Conservation (phyloP, 2,797 vertebrate species). For the Anableps anableps region DNA sequence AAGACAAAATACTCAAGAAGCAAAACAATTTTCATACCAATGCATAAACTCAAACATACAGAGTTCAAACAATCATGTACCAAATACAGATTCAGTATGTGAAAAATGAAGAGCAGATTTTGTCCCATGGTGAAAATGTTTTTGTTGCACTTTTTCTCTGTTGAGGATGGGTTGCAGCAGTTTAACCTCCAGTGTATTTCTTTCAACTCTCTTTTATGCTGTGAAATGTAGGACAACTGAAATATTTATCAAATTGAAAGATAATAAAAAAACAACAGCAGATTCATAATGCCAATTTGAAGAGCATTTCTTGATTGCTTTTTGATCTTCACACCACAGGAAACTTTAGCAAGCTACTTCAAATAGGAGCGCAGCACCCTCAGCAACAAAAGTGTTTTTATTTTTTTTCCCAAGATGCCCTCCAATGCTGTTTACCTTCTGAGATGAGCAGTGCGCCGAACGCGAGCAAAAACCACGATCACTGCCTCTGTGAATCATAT, state of each 20-base stretch:
- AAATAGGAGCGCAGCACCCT: conserved; percentile 5
- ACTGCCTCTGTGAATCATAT: conserved; percentile 39
- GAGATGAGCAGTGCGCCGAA: not conserved
- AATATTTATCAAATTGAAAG: conserved; percentile 27
- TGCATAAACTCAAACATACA: not conserved
- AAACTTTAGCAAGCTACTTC: conserved; percentile 25
- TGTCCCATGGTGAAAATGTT: not conserved
- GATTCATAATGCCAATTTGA: not conserved
- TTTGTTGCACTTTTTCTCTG: not conserved
- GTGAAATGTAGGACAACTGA: conserved; percentile 26
- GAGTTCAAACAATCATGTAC: not conserved
- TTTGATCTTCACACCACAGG: not conserved
- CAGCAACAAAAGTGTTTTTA: conserved; percentile 30
- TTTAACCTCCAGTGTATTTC: not conserved
- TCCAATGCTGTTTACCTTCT: conserved; percentile 26
- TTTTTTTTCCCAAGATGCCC: conserved; percentile 24
- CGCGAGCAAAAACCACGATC: conserved; percentile 26
- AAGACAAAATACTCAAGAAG: not conserved
- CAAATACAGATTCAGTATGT: not conserved
- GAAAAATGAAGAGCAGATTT: not conserved
- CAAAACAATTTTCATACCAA: not conserved
- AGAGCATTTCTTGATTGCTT: not conserved
- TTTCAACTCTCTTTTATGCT: conserved; percentile 10
- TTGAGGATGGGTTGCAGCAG: not conserved
- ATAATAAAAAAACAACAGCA: conserved; percentile 22